These are phyloP conservation scores for Micronycteris hirsuta DNA, from an alignment of 2,113 vertebrate species.

Conservation along the genomic window DNA sequence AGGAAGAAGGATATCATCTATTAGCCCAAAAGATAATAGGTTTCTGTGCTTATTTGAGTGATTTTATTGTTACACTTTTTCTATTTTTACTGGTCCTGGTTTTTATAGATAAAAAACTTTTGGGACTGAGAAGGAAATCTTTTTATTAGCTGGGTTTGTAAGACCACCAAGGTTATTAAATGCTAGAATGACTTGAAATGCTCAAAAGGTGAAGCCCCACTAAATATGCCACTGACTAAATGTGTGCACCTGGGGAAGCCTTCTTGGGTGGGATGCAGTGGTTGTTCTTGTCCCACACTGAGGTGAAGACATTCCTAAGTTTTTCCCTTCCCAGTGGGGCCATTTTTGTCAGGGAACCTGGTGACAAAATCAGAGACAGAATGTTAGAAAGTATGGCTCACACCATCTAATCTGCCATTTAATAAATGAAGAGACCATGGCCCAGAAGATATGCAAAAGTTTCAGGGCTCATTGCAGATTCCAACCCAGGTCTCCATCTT, in stretches of 20 bases:
- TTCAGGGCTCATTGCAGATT: rapidly evolving
- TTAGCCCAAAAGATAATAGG: neutral
- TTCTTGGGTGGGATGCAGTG: rapidly evolving
- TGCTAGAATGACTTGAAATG: neutral
- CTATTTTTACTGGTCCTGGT: neutral
- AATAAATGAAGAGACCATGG: neutral
- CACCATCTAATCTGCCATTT: neutral
- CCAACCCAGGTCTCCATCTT: rapidly evolving
- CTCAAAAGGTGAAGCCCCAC: neutral
- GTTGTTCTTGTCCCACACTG: rapidly evolving
- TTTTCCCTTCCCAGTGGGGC: neutral
- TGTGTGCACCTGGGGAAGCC: neutral
- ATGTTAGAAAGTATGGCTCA: rapidly evolving
- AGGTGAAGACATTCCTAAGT: neutral
- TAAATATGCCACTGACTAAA: neutral
- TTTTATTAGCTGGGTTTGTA: neutral
- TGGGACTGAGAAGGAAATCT: neutral
- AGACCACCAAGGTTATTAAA: neutral
- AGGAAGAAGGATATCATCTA: neutral
- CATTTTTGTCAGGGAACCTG: rapidly evolving
- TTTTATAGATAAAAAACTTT: neutral
- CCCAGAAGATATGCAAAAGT: neutral
- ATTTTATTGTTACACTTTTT: neutral
- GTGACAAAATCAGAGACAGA: neutral
- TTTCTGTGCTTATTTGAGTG: neutral